Percentiles rank a stretch among this genome's conserved stretches.
phyloP scores from a whole-genome alignment of 2,113 vertebrate species.

The Ammodramus savannarum region DNA sequence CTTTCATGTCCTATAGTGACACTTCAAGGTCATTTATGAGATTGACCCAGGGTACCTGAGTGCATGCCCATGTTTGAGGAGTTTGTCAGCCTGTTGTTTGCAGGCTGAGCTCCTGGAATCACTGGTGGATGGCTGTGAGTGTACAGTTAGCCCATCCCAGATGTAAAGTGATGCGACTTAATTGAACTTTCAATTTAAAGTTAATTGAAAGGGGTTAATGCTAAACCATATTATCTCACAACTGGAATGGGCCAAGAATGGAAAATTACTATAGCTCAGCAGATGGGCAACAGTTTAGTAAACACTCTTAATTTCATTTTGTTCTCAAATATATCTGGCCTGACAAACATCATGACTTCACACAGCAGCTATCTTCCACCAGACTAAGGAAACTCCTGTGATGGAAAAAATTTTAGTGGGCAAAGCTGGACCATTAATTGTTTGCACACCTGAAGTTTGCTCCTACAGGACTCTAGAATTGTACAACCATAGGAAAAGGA shows the following conservation, averaged over 20 bases:
- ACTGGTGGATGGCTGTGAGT: neutral
- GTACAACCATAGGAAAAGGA: neutral
- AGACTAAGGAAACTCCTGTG: neutral
- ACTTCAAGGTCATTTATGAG: neutral
- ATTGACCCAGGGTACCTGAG: neutral
- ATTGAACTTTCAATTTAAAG: neutral
- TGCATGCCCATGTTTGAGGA: neutral
- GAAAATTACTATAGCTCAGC: neutral
- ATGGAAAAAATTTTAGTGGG: neutral
- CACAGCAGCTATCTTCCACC: neutral
- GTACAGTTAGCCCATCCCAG: neutral
- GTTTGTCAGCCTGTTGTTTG: neutral
- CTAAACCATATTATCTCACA: neutral
- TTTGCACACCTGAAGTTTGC: neutral
- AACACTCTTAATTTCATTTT: neutral
- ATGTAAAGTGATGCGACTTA: neutral
- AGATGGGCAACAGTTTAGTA: slow-evolving; percentile 20
- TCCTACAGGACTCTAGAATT: neutral
- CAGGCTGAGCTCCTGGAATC: neutral
- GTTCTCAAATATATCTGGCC: neutral
- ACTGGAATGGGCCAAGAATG: neutral
- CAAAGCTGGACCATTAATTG: neutral
- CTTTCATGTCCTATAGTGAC: too few relatives aligned
- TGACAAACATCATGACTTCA: neutral
- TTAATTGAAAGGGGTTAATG: slow-evolving; percentile 36